Evolutionary conservation across 2,797 vertebrate species (phyloP), one percentile per base, ranked within the genome.

Genomic region (Hippopotamyrus pictus): DNA sequence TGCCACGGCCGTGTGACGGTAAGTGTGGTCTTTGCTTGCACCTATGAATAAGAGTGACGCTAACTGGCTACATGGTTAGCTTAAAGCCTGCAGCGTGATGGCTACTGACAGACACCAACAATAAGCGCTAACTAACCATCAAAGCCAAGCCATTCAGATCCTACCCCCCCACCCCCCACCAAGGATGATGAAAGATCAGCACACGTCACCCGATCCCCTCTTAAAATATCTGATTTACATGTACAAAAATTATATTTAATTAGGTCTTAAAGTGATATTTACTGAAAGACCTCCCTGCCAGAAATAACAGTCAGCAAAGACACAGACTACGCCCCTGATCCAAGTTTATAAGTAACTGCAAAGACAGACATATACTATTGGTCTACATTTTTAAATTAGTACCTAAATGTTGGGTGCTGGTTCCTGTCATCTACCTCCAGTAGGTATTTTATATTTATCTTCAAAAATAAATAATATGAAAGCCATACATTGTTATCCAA

Each of bases 221-320:
- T 73, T 94, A 29, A 12, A 94, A 93, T 95, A 94, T 96, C 95
- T 95, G 95, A 96, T 96, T 96, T 96, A 96, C 95, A 95, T 95
- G 96, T 95, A 94, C 94, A 95, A 93, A 93, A 94, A 94, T 90
- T 94, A 37, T 37, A 73, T 73, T 73, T 73, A 73, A 73, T 73
- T 73, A 73, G 33, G 69, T 37, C 69, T 73, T 73, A 73, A 73
- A 73, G 33, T 73, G 69, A 94, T 96, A 95, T 96, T 96, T 96
- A 96, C 95, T 91, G 93, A 95, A 94, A 94, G 90, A 88, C 91
- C 62, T 92, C 90, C 93, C 90, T 94, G 96, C 96, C 96, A 96
- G 95, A 95, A 96, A 96, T 95, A 96, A 96, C 95, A 96, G 95
- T 94, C 92, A 95, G 94, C 95, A 96, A 96, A 96, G 96, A 96